Evolutionary conservation across 2,797 vertebrate genomes (phyloP), one percentile per base, ranked within the genome.

Genomic region (Lemur catta): DNA sequence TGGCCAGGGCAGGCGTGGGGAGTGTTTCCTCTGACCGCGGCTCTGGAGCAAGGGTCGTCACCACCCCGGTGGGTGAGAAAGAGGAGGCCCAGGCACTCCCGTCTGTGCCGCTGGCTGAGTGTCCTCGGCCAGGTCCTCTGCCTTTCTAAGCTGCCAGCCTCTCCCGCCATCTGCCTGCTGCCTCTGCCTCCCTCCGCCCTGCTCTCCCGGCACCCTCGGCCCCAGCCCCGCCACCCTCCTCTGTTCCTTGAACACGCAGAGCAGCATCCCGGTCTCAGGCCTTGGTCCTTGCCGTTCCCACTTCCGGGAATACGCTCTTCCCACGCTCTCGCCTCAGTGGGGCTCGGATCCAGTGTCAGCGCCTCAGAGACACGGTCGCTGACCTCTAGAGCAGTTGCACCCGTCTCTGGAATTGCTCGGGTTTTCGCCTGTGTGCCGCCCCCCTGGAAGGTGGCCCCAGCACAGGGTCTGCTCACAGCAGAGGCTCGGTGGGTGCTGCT

Each of bases 21-120:
- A 4, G 43, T 10, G 7, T 72, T 26, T 71, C 28, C 3, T 38
- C 0, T 26, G 57, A 46, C 13, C 0, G 0, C 14, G 0, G 33
- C 35, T 17, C 33, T 41, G 33, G 7, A 10, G 30, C 7, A 0
- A 0, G 82, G 48, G 0, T 4, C 43, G 33, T 9, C 0, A 0
- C n/a, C 1, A 0, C 10, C 7, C 10, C 1, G 0, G 2, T 72
- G 41, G 24, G 1, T 6, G 48, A 14, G 22, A 24, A 61, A 59
- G 24, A 33, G 71, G 28, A 20, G 43, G 41, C 46, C 24, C 15
- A 0, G 0, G 43, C 38, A 3, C 0, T 50, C 59, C 15, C 65
- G 4, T 11, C 5, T 0, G 9, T 15, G 14, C 84, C 52, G 18
- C 1, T 11, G 43, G 14, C 75, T 10, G 0, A 2, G n/a, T 14